phyloP scores from a whole-genome alignment of 2,797 vertebrate genomes.

The Oreochromis mossambicus region DNA sequence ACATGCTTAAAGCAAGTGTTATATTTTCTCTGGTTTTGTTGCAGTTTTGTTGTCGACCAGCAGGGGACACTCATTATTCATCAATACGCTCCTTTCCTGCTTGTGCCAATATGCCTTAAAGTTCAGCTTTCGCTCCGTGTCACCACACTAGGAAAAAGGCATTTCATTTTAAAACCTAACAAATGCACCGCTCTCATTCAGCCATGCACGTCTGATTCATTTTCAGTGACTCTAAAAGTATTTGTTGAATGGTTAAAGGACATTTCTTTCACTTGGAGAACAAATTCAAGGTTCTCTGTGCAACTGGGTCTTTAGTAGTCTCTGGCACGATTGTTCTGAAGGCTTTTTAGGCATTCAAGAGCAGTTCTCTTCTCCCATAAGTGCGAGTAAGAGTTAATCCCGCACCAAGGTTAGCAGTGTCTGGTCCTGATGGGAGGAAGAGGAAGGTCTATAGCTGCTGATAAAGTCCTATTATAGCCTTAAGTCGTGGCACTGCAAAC shows the following conservation, averaged over 20 bases:
- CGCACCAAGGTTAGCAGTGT: slow-evolving; percentile 27
- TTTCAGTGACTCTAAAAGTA: neutral
- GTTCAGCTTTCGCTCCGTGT: neutral
- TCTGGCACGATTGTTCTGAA: neutral
- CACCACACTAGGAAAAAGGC: neutral
- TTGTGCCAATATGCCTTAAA: neutral
- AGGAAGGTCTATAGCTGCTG: neutral
- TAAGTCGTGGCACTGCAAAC: neutral
- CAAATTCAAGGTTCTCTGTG: neutral
- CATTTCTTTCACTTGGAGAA: neutral
- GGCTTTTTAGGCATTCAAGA: slow-evolving; percentile 39
- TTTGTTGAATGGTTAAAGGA: neutral
- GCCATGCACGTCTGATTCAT: neutral
- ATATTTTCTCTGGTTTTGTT: neutral
- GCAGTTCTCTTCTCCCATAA: neutral
- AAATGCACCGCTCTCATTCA: neutral
- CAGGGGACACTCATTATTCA: slow-evolving; percentile 58
- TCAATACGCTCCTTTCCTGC: neutral
- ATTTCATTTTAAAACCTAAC: neutral
- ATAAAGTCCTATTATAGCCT: slow-evolving; percentile 10
- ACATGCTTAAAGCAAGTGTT: neutral
- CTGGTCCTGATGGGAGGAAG: slow-evolving; percentile 3
- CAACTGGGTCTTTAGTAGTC: neutral
- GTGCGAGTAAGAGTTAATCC: slow-evolving; percentile 15
- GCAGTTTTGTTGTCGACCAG: slow-evolving; percentile 29